These are phyloP conservation scores for Rousettus madagascariensis DNA, from an alignment of 2,797 vertebrate species.

Conservation along the genomic window DNA sequence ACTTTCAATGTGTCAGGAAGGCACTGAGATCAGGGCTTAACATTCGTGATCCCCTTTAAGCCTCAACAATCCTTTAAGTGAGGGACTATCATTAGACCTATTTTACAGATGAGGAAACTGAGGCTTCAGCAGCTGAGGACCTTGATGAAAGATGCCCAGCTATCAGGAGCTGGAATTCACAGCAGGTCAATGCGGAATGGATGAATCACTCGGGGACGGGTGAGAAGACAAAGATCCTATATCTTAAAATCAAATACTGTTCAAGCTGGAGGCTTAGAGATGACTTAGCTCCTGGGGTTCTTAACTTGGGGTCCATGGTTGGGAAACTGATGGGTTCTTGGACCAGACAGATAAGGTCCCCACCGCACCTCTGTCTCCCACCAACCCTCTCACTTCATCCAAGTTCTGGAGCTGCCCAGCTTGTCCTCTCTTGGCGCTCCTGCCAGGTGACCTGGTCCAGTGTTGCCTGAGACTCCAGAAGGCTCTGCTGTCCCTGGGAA, in stretches of 20 bases:
- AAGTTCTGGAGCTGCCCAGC: not conserved
- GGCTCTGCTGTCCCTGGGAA: not conserved
- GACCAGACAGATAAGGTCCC: not conserved
- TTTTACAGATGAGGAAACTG: constrained; percentile 23
- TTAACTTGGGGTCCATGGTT: not conserved
- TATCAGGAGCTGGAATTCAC: not conserved
- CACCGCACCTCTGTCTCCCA: not conserved
- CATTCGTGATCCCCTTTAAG: not conserved
- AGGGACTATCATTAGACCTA: not conserved
- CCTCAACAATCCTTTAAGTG: not conserved
- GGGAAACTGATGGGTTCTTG: not conserved
- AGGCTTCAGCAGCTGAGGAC: not conserved
- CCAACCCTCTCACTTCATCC: not conserved
- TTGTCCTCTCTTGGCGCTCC: not conserved
- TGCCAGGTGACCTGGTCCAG: not conserved
- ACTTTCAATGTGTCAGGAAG: not conserved
- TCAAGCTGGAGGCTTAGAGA: not conserved
- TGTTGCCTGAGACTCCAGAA: not conserved
- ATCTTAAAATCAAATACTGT: not conserved
- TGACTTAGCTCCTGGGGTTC: not conserved
- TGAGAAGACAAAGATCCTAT: not conserved
- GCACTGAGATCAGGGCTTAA: not conserved
- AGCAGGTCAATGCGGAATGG: not conserved
- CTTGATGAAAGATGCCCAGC: not conserved
- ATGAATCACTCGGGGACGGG: not conserved